phyloP scores from a whole-genome alignment of 1,140 invertebrate genomes.

The Linepithema humile region DNA sequence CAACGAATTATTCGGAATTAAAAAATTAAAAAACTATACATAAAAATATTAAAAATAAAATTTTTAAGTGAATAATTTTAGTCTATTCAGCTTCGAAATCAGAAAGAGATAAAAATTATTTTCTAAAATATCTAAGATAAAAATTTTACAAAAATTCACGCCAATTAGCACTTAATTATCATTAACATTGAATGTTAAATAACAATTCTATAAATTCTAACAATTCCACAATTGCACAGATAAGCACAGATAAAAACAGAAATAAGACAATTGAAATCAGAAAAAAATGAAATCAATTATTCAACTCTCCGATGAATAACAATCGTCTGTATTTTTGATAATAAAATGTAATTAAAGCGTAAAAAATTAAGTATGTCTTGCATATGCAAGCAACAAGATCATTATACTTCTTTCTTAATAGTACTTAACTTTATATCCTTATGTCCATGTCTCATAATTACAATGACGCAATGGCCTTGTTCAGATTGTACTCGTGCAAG shows the following conservation, averaged over 20 bases:
- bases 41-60: neutral
- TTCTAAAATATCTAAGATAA: neutral
- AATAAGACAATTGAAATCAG: neutral
- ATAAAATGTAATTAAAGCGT: neutral
- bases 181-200: neutral
- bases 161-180: neutral
- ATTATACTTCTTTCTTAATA: neutral
- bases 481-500: neutral
- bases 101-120: neutral
- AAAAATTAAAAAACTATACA: neutral
- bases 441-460: neutral
- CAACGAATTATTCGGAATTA: too few species aligned
- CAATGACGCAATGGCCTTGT: neutral
- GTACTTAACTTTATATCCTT: neutral
- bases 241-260: neutral
- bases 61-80: neutral
- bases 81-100: neutral
- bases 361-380: neutral
- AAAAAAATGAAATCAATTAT: neutral
- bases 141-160: neutral
- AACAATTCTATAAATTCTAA: neutral
- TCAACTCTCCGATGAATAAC: neutral
- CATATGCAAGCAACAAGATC: neutral
- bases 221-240: neutral
- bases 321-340: neutral